Conservation (phyloP, 1,140 invertebrate genomes). For the Musca vetustissima region DNA sequence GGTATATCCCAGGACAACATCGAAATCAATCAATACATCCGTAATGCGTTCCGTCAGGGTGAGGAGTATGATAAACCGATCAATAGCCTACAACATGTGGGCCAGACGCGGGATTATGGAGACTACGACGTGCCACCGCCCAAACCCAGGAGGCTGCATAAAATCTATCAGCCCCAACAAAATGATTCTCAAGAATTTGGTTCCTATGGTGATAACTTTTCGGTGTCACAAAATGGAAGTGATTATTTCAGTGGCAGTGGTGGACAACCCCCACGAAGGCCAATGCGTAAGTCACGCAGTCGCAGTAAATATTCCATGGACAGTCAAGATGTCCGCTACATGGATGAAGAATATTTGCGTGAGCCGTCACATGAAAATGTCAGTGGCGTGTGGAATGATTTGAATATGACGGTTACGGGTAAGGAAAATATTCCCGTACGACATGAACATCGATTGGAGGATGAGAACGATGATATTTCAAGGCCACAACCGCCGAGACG, state of each 20-base stretch:
- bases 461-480: no score
- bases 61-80: constrained; percentile 63
- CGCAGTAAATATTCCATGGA: constrained; percentile 55
- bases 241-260: constrained; percentile 35
- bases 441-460: constrained; percentile 27
- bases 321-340: constrained; percentile 43
- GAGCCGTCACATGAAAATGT: constrained; percentile 34
- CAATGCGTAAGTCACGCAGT: constrained; percentile 48
- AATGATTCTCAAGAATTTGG: constrained; percentile 46
- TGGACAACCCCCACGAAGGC: constrained; percentile 38
- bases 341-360: constrained; percentile 49
- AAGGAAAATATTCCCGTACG: constrained; percentile 29
- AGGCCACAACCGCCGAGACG: constrained; percentile 44
- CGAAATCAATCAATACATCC: constrained; percentile 72
- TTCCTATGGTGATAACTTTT: constrained; percentile 45
- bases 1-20: constrained; percentile 81
- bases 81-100: constrained; percentile 65
- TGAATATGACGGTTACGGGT: constrained; percentile 29
- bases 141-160: constrained; percentile 47
- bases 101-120: constrained; percentile 46
- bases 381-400: constrained; percentile 34
- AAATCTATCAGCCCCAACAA: constrained; percentile 42
- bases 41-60: constrained; percentile 75
- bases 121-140: constrained; percentile 52
- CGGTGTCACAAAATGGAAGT: constrained; percentile 52